A percentile compares a stretch with the other conserved stretches of the same genome.
phyloP scores from a whole-genome alignment of 2,113 vertebrate species.

The Pteropus alecto region DNA sequence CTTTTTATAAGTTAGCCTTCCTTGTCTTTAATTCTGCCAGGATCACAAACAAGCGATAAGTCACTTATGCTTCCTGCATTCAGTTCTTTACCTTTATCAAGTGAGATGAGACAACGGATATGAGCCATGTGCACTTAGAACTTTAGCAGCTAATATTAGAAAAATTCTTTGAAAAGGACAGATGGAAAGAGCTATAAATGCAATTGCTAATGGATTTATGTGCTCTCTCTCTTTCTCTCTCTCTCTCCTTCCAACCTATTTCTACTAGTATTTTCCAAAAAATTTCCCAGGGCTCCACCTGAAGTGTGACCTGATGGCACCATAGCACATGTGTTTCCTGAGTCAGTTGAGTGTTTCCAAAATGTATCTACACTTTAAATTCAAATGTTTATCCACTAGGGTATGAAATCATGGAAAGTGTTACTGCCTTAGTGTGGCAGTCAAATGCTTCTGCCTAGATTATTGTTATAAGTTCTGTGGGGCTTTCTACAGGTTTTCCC shows the following conservation, averaged over 20 bases:
- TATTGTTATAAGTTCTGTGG: constrained; percentile 36
- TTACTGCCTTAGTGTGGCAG: not conserved
- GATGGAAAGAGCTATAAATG: constrained; percentile 69
- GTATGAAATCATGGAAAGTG: constrained; percentile 67
- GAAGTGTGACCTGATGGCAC: constrained; percentile 61
- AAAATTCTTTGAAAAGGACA: constrained; percentile 59
- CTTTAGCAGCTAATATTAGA: constrained; percentile 72
- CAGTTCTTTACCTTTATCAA: constrained; percentile 38
- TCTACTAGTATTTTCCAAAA: constrained; percentile 71
- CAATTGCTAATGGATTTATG: constrained; percentile 63
- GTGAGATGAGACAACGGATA: constrained; percentile 8
- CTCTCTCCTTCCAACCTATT: constrained; percentile 49
- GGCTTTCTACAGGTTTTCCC: constrained; percentile 43
- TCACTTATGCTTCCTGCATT: not conserved
- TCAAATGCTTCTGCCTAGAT: not conserved
- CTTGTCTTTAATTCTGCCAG: not conserved
- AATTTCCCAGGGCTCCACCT: constrained; percentile 63
- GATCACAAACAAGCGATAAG: not conserved
- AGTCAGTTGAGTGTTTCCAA: constrained; percentile 62
- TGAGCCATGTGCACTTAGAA: constrained; percentile 33
- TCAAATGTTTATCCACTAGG: constrained; percentile 52
- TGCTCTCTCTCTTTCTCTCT: not conserved
- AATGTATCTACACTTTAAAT: constrained; percentile 44
- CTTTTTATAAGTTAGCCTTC: not conserved
- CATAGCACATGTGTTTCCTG: constrained; percentile 72